Evolutionary conservation across 2,888 invertebrate species (phyloP), one percentile per base, ranked within the genome.

Genomic region (Mongoloraphidia duomilia): DNA sequence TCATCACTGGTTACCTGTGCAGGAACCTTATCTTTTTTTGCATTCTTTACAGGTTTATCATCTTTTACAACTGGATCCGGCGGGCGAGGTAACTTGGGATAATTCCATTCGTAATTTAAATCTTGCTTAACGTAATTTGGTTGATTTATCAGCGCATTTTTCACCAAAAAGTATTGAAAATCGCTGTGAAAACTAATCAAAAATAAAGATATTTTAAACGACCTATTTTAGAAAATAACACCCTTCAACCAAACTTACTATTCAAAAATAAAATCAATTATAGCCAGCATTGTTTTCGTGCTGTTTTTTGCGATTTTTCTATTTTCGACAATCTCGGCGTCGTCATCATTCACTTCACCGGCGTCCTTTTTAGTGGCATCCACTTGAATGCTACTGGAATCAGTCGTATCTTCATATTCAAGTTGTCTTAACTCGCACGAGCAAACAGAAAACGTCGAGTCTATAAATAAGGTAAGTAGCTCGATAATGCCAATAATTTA

Each of bases 261-360:
- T 51, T 66, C 65, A 54, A 64, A 62, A 37, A 66, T 57, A 49
- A 66, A 63, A 51, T 68, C 60, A 46, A 65, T 63, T 26, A 67
- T 62, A 8, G 64, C 64, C 51, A 37, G 17, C 12, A 46, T 12
- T 6, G 46, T 38, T 38, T 37, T 35, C 10, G 36, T 11, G 17
- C 46, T 37, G 12, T 26, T n/a, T 46, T 46, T 11, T 2, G 14
- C 46, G 10, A 46, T 37, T 33, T 46, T 14, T 37, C 17, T 33
- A 9, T 46, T 46, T 46, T 46, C 33, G 6, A 34, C 11, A 11
- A 10, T n/a, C 34, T 44, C 44, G 10, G 34, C 12, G 34, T 44
- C 44, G 26, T 26, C 26, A 6, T 26, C 26, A 6, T 26, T 3
- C 26, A 26, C 26, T 26, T 26, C 1, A 26, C 6, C 6, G 26